Evolutionary conservation across 2,888 invertebrate genomes (phyloP).

Genomic region (Lithophane socia): DNA sequence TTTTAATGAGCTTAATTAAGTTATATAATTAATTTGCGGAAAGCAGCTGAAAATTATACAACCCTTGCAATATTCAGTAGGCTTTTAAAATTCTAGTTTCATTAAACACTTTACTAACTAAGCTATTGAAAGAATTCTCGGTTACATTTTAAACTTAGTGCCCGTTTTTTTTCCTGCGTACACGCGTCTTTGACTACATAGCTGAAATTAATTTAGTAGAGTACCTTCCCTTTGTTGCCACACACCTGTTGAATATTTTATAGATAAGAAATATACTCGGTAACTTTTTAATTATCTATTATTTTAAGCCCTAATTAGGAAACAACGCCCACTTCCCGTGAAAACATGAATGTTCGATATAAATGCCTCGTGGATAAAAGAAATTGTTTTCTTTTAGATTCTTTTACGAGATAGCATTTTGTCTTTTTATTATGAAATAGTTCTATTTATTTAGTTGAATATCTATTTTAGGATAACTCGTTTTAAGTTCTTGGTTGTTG

Average conservation of each 20-base stretch:
- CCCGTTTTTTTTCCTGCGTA: constrained; percentile 46
- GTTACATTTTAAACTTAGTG: constrained; percentile 41
- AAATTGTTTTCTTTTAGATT: constrained; percentile 31
- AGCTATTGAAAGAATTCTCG: constrained; percentile 46
- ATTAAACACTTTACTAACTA: constrained; percentile 42
- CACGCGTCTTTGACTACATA: constrained; percentile 52
- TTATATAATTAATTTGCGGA: constrained; percentile 39
- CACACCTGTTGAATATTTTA: constrained; percentile 67
- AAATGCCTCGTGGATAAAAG: constrained; percentile 32
- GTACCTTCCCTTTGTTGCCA: constrained; percentile 60
- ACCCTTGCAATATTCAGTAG: constrained; percentile 34
- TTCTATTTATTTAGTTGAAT: constrained; percentile 12
- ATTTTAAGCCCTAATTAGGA: constrained; percentile 66
- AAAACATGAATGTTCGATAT: constrained; percentile 44
- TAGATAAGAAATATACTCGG: constrained; percentile 65
- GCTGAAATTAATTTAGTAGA: constrained; percentile 68
- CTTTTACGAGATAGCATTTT: constrained; percentile 15
- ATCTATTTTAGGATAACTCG: constrained; percentile 1
- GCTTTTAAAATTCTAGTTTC: constrained; percentile 57
- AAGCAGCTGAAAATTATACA: constrained; percentile 58
- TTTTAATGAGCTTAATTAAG: constrained; percentile 16
- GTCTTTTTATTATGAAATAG: constrained; percentile 33
- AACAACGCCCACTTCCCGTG: constrained; percentile 53
- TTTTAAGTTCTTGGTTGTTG: constrained; percentile 5
- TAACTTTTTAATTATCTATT: constrained; percentile 68